phyloP scores from a whole-genome alignment of 2,113 vertebrate species.

The Grammomys dolichurus region DNA sequence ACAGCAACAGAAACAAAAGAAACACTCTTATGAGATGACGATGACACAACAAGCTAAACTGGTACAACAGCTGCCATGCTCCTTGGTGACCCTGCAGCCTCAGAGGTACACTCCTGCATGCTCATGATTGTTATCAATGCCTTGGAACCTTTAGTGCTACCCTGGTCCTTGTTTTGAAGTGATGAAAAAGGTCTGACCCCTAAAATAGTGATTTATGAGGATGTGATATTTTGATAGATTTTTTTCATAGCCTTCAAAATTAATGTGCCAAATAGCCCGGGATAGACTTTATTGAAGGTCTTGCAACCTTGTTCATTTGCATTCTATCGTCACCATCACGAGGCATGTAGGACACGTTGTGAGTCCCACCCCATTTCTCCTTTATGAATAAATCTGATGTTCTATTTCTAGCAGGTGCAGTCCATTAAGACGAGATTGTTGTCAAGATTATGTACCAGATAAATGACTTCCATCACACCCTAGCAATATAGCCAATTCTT shows the following conservation, averaged over 20 bases:
- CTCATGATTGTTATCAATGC: background rate
- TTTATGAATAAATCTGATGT: slow-evolving; percentile 51
- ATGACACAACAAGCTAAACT: background rate
- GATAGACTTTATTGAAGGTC: background rate
- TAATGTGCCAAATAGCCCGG: background rate
- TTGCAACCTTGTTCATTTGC: background rate
- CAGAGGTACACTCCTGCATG: background rate
- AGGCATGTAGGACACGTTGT: background rate
- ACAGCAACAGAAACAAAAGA: slow-evolving; percentile 5
- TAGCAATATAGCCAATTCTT: slow-evolving; percentile 69
- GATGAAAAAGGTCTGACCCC: slow-evolving; percentile 22
- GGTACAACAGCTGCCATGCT: background rate
- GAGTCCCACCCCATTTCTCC: slow-evolving; percentile 30
- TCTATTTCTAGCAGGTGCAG: slow-evolving; percentile 58
- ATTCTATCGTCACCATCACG: background rate
- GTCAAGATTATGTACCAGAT: slow-evolving; percentile 79
- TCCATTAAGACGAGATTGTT: slow-evolving; percentile 68
- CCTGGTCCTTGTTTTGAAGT: background rate
- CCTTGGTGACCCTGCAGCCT: background rate
- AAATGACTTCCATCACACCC: slow-evolving; percentile 68
- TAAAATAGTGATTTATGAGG: slow-evolving; percentile 14
- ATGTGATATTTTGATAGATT: slow-evolving; percentile 7
- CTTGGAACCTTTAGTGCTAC: background rate
- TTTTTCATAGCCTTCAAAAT: slow-evolving; percentile 52
- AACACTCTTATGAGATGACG: background rate